Conservation (phyloP, 2,797 vertebrate species). For the Acridotheres tristis region DNA sequence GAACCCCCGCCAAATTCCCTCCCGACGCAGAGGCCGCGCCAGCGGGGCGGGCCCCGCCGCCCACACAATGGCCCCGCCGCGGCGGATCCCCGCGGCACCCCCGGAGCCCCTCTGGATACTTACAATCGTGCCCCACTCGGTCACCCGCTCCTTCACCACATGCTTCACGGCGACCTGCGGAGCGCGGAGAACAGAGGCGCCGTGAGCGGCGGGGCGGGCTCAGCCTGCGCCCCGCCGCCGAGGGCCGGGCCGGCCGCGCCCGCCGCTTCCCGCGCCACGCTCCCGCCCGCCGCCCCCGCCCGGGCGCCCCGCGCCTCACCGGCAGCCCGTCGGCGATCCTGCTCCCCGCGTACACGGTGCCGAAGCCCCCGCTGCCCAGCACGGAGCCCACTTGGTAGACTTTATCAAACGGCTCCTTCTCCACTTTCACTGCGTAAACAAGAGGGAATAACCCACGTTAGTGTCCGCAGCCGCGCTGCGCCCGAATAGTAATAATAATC, state of each 20-base stretch:
- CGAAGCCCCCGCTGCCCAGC: slow-evolving; percentile 94
- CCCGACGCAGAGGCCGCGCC: slow-evolving; percentile 41
- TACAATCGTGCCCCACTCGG: slow-evolving; percentile 91
- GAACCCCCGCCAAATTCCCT: slow-evolving; percentile 34
- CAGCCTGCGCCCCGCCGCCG: background rate
- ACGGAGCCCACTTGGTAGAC: slow-evolving; percentile 93
- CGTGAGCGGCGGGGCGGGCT: background rate
- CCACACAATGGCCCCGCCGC: slow-evolving; percentile 31
- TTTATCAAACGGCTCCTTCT: slow-evolving; percentile 93
- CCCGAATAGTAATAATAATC: too few species aligned
- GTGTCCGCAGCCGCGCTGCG: background rate
- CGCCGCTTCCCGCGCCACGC: background rate
- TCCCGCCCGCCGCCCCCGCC: background rate
- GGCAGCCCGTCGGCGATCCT: slow-evolving; percentile 90
- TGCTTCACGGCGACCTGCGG: slow-evolving; percentile 92
- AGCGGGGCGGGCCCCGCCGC: slow-evolving; percentile 6
- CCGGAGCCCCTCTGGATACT: slow-evolving; percentile 65
- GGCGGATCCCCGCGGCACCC: background rate
- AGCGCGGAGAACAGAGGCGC: background rate
- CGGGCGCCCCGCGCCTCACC: slow-evolving; percentile 76
- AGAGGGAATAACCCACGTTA: background rate
- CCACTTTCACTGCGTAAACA: slow-evolving; percentile 83
- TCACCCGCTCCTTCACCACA: slow-evolving; percentile 91
- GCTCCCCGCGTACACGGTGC: slow-evolving; percentile 92
- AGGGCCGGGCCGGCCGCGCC: background rate